Evolutionary conservation across 2,888 invertebrate genomes (phyloP).

Genomic region (Endomychus coccineus): DNA sequence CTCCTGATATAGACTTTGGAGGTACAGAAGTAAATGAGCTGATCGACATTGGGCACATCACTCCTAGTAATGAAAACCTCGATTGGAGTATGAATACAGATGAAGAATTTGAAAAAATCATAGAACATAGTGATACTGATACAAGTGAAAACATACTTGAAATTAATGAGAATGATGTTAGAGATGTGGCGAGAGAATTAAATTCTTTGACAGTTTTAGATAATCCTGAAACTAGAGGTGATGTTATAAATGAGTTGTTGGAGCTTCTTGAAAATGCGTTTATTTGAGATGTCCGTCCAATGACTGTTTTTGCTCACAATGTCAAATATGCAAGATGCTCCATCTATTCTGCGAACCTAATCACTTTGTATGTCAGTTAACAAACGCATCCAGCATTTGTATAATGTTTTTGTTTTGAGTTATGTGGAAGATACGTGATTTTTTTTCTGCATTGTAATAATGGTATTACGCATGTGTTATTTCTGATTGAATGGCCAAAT

Average conservation of each 20-base stretch:
- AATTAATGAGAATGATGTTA: slow-evolving; percentile 63
- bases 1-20: slow-evolving; percentile 43
- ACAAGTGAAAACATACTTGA: slow-evolving; percentile 62
- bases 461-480: too few species aligned
- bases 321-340: slow-evolving; percentile 53
- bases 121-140: slow-evolving; percentile 48
- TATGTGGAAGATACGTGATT: too few species aligned
- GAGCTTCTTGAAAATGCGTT: slow-evolving; percentile 83
- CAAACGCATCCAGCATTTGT: too few species aligned
- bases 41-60: slow-evolving; percentile 26
- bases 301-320: slow-evolving; percentile 44
- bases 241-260: slow-evolving; percentile 76
- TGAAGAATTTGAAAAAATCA: slow-evolving; percentile 39
- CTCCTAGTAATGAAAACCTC: slow-evolving; percentile 51
- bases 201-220: slow-evolving; percentile 84
- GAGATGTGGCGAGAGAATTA: slow-evolving; percentile 71
- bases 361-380: too few species aligned
- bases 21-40: slow-evolving; percentile 15
- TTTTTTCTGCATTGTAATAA: too few species aligned
- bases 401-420: too few species aligned
- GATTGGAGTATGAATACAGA: slow-evolving; percentile 57
- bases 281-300: slow-evolving; percentile 64
- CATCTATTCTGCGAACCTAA: too few species aligned
- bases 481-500: too few species aligned
- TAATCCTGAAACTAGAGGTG: slow-evolving; percentile 70